phyloP scores from a whole-genome alignment of 2,113 vertebrate genomes.

The Semnornis frantzii region DNA sequence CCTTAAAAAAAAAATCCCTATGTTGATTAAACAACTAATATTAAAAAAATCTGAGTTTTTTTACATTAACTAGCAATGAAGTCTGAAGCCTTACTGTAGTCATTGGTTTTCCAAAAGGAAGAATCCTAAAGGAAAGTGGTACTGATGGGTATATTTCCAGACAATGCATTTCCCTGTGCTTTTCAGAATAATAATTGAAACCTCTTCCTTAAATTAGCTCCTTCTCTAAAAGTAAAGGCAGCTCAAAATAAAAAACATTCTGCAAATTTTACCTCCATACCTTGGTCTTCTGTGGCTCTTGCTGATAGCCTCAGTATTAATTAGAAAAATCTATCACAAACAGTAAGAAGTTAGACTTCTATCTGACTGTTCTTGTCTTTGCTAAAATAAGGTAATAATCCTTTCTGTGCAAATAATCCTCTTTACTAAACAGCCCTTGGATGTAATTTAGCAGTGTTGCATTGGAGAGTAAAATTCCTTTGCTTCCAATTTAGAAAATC shows the following conservation, averaged over 20 bases:
- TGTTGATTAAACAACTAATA: neutral
- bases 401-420: conserved; percentile 18
- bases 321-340: neutral
- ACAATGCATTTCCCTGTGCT: neutral
- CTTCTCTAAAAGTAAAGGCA: neutral
- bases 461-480: conserved; percentile 20
- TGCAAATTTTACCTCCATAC: neutral
- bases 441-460: neutral
- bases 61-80: neutral
- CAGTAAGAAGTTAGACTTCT: neutral
- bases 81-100: neutral
- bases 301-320: neutral
- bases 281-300: neutral
- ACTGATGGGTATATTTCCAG: neutral
- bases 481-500: conserved; percentile 26
- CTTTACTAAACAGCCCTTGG: conserved; percentile 25
- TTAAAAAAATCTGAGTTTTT: neutral
- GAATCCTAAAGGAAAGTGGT: neutral
- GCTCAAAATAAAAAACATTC: neutral
- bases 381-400: conserved; percentile 26
- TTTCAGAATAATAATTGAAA: neutral
- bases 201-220: neutral
- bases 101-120: neutral
- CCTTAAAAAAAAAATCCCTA: neutral
- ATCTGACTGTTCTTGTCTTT: neutral